phyloP scores from a whole-genome alignment of 2,113 vertebrate genomes.

The Hyla sarda region DNA sequence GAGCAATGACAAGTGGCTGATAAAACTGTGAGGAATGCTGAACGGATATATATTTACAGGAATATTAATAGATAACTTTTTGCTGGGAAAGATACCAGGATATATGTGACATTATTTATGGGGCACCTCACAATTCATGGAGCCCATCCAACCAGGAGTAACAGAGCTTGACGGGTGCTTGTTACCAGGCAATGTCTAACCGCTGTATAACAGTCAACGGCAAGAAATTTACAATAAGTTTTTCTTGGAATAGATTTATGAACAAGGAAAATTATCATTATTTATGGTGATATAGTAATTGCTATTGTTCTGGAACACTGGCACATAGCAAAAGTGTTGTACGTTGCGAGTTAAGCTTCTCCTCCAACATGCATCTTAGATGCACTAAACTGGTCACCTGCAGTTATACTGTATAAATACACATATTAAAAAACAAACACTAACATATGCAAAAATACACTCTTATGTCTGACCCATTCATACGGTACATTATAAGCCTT shows the following conservation, averaged over 20 bases:
- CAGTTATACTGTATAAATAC: too few species aligned
- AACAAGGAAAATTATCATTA: background rate
- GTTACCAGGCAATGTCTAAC: background rate
- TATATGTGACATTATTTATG: background rate
- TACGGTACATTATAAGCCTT: too few species aligned
- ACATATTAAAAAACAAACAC: too few species aligned
- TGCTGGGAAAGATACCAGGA: conserved; percentile 2
- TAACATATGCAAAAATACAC: too few species aligned
- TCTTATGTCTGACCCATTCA: too few species aligned
- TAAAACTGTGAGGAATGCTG: background rate
- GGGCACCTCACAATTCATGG: background rate
- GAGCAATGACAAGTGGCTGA: background rate
- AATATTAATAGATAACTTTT: conserved; percentile 18
- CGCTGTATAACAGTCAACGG: background rate
- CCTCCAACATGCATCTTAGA: background rate
- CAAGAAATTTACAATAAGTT: background rate
- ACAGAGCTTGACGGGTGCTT: background rate
- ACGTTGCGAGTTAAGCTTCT: background rate
- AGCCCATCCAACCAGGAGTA: background rate
- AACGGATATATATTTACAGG: background rate
- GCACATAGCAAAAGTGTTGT: background rate
- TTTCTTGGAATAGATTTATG: background rate
- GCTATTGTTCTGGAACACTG: background rate
- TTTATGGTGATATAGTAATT: background rate
- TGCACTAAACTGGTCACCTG: too few species aligned